Evolutionary conservation across 2,113 vertebrate genomes (phyloP).

Genomic region (Ammospiza nelsoni): DNA sequence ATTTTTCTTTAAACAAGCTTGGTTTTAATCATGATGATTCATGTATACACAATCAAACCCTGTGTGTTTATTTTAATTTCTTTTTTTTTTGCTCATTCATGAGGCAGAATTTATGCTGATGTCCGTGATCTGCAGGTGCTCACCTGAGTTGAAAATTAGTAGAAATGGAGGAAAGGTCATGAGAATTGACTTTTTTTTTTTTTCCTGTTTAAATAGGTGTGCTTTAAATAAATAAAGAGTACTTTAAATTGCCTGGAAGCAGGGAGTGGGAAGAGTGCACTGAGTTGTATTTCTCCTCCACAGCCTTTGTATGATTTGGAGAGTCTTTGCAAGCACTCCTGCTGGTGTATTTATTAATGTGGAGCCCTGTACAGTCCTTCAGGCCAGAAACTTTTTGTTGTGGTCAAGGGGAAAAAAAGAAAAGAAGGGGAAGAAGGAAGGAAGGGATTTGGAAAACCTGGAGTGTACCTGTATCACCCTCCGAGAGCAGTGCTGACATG

Average conservation of each 20-base stretch:
- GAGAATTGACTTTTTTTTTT: neutral
- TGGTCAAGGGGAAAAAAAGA: neutral
- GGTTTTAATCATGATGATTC: conserved; percentile 5
- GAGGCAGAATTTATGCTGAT: neutral
- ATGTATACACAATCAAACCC: neutral
- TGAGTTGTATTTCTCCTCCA: conserved; percentile 57
- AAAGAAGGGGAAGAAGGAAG: neutral
- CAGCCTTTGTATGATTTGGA: conserved; percentile 53
- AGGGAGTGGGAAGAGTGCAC: conserved; percentile 22
- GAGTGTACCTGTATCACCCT: neutral
- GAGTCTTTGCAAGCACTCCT: conserved; percentile 58
- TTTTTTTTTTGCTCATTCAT: neutral
- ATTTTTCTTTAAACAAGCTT: conserved; percentile 44
- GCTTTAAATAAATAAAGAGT: neutral
- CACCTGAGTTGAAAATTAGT: neutral
- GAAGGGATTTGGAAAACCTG: neutral
- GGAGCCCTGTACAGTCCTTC: conserved; percentile 19
- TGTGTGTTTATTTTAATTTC: conserved; percentile 9
- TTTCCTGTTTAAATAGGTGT: neutral
- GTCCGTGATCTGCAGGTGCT: neutral
- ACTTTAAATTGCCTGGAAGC: neutral
- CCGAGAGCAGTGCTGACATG: neutral
- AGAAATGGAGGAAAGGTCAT: neutral
- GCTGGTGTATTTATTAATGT: conserved; percentile 50
- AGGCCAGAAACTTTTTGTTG: conserved; percentile 60